Evolutionary conservation across 1,140 invertebrate species (phyloP), one percentile per base, ranked within the genome.

Genomic region (Diorhabda sublineata): DNA sequence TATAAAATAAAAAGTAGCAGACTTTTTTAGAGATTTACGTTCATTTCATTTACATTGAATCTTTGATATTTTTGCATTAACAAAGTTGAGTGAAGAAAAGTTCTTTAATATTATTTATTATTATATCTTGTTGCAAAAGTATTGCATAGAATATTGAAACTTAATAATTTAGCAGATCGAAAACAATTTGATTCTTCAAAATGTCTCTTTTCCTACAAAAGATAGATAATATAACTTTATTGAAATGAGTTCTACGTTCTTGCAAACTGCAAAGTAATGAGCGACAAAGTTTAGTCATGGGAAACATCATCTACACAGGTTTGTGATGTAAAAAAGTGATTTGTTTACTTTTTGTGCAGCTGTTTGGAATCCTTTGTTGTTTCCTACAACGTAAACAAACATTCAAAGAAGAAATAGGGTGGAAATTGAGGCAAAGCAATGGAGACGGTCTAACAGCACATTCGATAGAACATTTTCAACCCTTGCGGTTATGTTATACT

Each of bases 371-470:
- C 64, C 52, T 65, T 65, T 65, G 64, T 65, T 41, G 42, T 58
- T 42, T 58, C 52, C 42, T 11, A 42, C 43, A 56, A 65, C 47
- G 64, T 65, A 65, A 71, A 71, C 69, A 71, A 71, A 71, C 63
- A 65, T 58, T 61, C 59, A 52, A 64, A 56, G 42, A 52, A 45
- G 41, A 61, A 45, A 73, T 69, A 60, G 70, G 67, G 70, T 69
- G 72, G 69, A 71, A 73, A 73, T 71, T 69, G 68, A 69, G 66
- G 68, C 61, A 71, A 71, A 68, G 73, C 73, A 69, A 74, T 74
- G 71, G 69, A 74, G 73, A 74, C 73, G 45, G 67, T 70, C 58
- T 72, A 72, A 73, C 67, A 63, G 63, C 70, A 58, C 67, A 69
- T 69, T 69, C 67, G 68, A 72, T 72, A 69, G 71, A 59, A 64